Conservation (phyloP, 2,113 vertebrate species). For the Pituophis catenifer region DNA sequence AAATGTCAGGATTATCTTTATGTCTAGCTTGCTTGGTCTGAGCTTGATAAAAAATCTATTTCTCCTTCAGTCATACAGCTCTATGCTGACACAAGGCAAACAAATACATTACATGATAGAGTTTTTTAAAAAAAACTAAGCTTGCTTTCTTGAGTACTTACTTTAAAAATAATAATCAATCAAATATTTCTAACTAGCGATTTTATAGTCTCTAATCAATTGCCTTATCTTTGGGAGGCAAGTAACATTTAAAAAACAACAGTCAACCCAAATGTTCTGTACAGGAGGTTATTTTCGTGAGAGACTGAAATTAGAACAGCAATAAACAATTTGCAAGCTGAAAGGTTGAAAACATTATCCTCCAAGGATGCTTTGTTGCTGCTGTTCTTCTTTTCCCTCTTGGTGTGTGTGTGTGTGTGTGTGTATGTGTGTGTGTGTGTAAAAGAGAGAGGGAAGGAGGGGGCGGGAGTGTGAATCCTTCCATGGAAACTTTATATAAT, state of each 20-base stretch:
- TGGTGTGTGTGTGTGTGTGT: neutral
- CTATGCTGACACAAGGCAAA: neutral
- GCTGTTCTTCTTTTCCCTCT: neutral
- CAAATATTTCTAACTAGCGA: slow-evolving; percentile 22
- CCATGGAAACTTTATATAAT: neutral
- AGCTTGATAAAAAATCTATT: neutral
- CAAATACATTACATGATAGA: neutral
- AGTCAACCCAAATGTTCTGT: neutral
- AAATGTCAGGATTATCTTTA: neutral
- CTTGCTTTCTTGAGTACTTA: neutral
- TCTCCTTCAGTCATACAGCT: slow-evolving; percentile 9
- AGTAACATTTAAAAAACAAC: neutral
- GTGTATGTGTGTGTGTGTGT: too few relatives aligned
- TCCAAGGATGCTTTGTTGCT: slow-evolving; percentile 21
- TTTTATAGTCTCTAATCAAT: slow-evolving; percentile 36
- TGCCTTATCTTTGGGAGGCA: slow-evolving; percentile 17
- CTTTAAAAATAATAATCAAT: slow-evolving; percentile 7
- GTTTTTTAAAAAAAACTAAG: neutral
- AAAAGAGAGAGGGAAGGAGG: too few relatives aligned
- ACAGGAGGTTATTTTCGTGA: slow-evolving; percentile 25
- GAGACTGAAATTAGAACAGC: slow-evolving; percentile 45
- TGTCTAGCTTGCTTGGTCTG: neutral
- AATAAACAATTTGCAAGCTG: slow-evolving; percentile 37
- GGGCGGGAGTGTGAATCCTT: neutral
- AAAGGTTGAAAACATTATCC: slow-evolving; percentile 39